Evolutionary conservation across 2,888 invertebrate species (phyloP).

Genomic region (Rhogogaster chlorosoma): DNA sequence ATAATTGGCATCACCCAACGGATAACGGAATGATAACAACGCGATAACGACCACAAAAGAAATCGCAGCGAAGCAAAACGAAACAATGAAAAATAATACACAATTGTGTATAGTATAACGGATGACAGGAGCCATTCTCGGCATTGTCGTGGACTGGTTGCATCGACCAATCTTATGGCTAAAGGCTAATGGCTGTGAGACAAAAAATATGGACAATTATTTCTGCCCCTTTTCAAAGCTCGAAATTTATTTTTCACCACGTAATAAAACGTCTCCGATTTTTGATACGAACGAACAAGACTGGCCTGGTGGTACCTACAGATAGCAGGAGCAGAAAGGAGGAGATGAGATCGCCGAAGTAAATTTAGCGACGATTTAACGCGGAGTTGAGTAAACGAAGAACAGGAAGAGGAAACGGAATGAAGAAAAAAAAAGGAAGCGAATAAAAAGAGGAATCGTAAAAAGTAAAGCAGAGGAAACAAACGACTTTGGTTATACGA

Average conservation of each 20-base stretch:
- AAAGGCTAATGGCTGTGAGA: constrained; percentile 27
- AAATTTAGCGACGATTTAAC: constrained; percentile 13
- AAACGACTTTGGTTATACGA: constrained; percentile 26
- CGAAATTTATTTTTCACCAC: neutral
- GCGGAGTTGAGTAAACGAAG: neutral
- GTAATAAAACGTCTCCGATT: neutral
- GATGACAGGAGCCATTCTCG: constrained; percentile 43
- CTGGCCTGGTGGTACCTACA: neutral
- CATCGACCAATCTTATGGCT: neutral
- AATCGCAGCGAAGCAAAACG: constrained; percentile 57
- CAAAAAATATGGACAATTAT: neutral
- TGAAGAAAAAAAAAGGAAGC: neutral
- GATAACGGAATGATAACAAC: constrained; percentile 54
- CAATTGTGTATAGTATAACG: constrained; percentile 21
- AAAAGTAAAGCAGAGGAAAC: constrained; percentile 30
- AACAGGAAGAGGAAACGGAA: neutral
- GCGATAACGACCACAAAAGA: constrained; percentile 70
- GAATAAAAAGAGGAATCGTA: neutral
- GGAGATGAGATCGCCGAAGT: neutral
- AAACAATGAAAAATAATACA: constrained; percentile 49
- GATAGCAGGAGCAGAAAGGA: neutral
- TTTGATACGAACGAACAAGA: neutral
- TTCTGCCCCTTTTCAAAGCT: neutral
- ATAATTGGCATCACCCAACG: constrained; percentile 49
- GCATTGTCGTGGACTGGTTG: neutral